Evolutionary conservation across 2,888 invertebrate species (phyloP).

Genomic region (Brenthis daphne): DNA sequence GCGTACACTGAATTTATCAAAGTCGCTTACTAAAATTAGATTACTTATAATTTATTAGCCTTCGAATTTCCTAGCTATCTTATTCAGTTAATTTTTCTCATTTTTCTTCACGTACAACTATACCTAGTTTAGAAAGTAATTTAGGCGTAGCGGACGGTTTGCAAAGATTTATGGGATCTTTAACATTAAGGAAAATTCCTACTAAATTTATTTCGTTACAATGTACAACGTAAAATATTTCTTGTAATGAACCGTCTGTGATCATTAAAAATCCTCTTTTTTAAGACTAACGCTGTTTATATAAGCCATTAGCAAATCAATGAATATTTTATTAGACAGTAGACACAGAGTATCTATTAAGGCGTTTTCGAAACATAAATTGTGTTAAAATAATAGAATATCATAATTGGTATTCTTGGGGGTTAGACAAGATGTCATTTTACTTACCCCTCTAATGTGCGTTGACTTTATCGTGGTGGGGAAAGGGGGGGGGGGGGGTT

Average conservation of each 20-base stretch:
- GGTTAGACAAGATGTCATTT: too few relatives aligned
- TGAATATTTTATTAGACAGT: neutral
- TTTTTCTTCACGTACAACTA: neutral
- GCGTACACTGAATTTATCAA: too few relatives aligned
- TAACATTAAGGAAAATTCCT: conserved; percentile 14
- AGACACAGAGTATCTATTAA: neutral
- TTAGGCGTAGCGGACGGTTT: conserved; percentile 3
- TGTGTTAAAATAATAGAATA: too few relatives aligned
- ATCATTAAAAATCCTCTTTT: conserved; percentile 10
- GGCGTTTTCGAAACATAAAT: neutral
- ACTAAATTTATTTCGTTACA: conserved; percentile 18
- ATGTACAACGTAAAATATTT: conserved; percentile 11
- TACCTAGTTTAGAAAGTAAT: conserved; percentile 15
- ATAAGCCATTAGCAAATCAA: conserved; percentile 1
- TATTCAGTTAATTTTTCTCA: neutral
- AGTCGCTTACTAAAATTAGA: neutral
- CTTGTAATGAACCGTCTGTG: conserved; percentile 4
- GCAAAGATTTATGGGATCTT: conserved; percentile 23
- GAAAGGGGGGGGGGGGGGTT: too few relatives aligned
- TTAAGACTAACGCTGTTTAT: neutral
- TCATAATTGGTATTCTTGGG: too few relatives aligned
- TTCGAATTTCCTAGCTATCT: neutral
- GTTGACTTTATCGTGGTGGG: too few relatives aligned
- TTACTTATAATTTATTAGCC: neutral
- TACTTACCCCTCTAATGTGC: too few relatives aligned